Conservation (phyloP, 2,113 vertebrate species). For the Vombatus ursinus region DNA sequence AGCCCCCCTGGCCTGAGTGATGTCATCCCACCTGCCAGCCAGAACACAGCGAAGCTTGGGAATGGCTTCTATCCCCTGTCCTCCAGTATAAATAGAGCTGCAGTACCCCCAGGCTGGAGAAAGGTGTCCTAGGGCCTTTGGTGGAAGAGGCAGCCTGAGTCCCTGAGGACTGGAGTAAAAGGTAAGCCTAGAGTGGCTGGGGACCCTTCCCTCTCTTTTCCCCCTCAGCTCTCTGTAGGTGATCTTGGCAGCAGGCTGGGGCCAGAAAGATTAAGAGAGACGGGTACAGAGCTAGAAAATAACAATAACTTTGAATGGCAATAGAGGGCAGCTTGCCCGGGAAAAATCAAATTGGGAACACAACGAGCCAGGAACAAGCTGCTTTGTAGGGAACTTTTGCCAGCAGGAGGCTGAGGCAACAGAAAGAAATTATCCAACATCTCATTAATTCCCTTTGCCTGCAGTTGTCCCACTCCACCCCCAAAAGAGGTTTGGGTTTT, state of each 20-base stretch:
- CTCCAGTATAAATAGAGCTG: slow-evolving; percentile 60
- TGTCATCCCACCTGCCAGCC: not conserved
- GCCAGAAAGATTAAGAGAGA: not conserved
- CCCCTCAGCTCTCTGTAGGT: no score
- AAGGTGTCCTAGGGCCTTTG: not conserved
- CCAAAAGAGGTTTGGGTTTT: not conserved
- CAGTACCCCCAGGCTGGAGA: not conserved
- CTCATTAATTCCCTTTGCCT: not conserved
- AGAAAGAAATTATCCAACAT: not conserved
- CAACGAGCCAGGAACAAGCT: not conserved
- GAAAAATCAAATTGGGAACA: not conserved
- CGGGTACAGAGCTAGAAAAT: not conserved
- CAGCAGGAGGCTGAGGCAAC: not conserved
- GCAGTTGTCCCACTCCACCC: not conserved
- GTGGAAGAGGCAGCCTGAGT: not conserved
- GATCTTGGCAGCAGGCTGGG: not conserved
- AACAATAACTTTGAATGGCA: not conserved
- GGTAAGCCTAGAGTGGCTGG: slow-evolving; percentile 31
- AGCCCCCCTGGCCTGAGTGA: not conserved
- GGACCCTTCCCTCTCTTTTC: no score
- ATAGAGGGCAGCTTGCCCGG: not conserved
- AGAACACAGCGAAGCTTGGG: slow-evolving; percentile 38
- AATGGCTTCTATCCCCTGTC: slow-evolving; percentile 10
- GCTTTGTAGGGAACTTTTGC: not conserved
- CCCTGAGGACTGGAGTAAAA: not conserved